These are phyloP conservation scores for Gonatopus flavifemur DNA, from an alignment of 1,140 invertebrate genomes.

Conservation along the genomic window DNA sequence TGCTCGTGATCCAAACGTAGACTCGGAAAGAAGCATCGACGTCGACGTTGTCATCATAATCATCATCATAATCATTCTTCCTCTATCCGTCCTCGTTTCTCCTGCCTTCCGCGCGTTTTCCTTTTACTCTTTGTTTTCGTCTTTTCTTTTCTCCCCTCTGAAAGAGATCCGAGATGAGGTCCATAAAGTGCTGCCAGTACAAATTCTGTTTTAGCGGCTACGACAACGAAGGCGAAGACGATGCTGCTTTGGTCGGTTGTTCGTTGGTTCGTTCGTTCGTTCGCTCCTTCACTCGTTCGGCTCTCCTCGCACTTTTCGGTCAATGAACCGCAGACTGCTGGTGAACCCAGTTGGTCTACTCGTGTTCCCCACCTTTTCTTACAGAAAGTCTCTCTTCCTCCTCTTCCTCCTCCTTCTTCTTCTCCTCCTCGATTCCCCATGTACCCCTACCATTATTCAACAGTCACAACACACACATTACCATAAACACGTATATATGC, in stretches of 20 bases:
- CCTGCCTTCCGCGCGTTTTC: not conserved
- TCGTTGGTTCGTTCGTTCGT: too few relatives aligned
- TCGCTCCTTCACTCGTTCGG: too few relatives aligned
- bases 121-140: not conserved
- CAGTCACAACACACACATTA: too few relatives aligned
- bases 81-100: not conserved
- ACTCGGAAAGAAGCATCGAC: too few relatives aligned
- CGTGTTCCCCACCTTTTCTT: slow-evolving; percentile 40
- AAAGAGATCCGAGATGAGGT: slow-evolving; percentile 23
- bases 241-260: too few relatives aligned
- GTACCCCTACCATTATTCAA: slow-evolving; percentile 19
- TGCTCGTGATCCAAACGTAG: too few relatives aligned
- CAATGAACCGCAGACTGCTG: slow-evolving; percentile 56
- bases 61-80: too few relatives aligned
- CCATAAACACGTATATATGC: too few relatives aligned
- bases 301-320: slow-evolving; percentile 61
- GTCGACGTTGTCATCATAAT: too few relatives aligned
- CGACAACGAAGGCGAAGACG: slow-evolving; percentile 34
- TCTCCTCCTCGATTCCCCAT: slow-evolving; percentile 37
- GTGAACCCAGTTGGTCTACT: slow-evolving; percentile 60
- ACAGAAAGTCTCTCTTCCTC: slow-evolving; percentile 55
- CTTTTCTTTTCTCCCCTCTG: not conserved
- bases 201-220: slow-evolving; percentile 52
- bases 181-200: slow-evolving; percentile 39
- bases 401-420: slow-evolving; percentile 40